These are phyloP conservation scores for Agrochola lota DNA, from an alignment of 2,888 invertebrate species.

Conservation along the genomic window DNA sequence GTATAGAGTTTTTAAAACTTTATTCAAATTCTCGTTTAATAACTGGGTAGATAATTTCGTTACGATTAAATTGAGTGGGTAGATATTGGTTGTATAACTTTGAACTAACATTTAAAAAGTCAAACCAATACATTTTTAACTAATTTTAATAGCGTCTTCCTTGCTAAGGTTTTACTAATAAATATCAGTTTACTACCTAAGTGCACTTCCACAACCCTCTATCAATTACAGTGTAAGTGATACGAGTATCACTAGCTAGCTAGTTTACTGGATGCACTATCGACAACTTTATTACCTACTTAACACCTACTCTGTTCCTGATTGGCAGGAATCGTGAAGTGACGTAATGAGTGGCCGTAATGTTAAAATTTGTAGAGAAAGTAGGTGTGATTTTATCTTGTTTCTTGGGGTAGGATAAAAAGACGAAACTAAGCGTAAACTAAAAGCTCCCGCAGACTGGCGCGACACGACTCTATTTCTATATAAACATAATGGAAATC, in stretches of 20 bases:
- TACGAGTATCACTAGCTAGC: conserved; percentile 36
- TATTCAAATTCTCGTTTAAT: background rate
- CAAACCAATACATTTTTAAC: background rate
- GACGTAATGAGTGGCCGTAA: background rate
- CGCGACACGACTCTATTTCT: no score
- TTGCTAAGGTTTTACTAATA: background rate
- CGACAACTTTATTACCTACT: conserved; percentile 42
- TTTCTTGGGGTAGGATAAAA: background rate
- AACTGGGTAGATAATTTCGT: background rate
- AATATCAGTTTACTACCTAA: background rate
- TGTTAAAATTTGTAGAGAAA: background rate
- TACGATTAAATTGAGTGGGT: background rate
- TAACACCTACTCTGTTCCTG: conserved; percentile 21
- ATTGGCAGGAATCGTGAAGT: background rate
- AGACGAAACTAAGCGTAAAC: background rate
- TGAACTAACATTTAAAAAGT: background rate
- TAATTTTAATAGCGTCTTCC: background rate
- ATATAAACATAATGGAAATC: no score
- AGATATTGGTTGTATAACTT: background rate
- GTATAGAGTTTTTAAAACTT: conserved; percentile 1
- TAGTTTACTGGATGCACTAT: conserved; percentile 35
- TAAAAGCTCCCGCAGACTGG: no score
- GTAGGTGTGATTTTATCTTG: background rate
- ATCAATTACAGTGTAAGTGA: conserved; percentile 32
- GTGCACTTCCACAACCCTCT: conserved; percentile 25